A percentile compares a stretch with the other conserved stretches of the same genome.
These are phyloP conservation scores for Setophaga petechia DNA, from an alignment of 2,113 vertebrate genomes.

Conservation along the genomic window DNA sequence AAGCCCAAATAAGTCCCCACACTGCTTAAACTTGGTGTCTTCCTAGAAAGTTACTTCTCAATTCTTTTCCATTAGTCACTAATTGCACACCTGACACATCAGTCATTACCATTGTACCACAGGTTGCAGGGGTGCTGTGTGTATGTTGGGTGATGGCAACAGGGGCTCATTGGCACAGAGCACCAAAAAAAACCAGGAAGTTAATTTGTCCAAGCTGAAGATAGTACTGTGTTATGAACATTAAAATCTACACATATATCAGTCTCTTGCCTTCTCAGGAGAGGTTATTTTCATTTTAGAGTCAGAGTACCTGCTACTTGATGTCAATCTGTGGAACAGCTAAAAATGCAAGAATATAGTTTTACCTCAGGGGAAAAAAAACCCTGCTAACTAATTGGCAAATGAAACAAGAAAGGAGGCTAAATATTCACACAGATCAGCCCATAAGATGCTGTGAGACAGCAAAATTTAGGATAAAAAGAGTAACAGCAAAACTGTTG, in stretches of 20 bases:
- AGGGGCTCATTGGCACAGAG: neutral
- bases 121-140: neutral
- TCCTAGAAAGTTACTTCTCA: neutral
- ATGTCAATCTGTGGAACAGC: neutral
- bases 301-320: neutral
- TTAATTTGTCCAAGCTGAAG: neutral
- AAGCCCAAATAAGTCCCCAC: neutral
- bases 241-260: neutral
- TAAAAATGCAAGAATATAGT: neutral
- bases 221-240: neutral
- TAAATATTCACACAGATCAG: neutral
- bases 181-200: neutral
- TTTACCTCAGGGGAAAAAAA: fast-evolving
- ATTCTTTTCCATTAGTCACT: neutral
- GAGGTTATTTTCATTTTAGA: neutral
- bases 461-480: neutral
- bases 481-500: neutral
- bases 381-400: neutral
- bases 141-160: neutral
- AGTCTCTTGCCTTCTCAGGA: neutral
- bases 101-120: neutral
- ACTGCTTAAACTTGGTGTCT: neutral
- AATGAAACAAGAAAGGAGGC: neutral
- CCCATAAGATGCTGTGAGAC: neutral
- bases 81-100: neutral